Conservation (phyloP, 2,888 invertebrate species). For the Falcaria lacertinaria region DNA sequence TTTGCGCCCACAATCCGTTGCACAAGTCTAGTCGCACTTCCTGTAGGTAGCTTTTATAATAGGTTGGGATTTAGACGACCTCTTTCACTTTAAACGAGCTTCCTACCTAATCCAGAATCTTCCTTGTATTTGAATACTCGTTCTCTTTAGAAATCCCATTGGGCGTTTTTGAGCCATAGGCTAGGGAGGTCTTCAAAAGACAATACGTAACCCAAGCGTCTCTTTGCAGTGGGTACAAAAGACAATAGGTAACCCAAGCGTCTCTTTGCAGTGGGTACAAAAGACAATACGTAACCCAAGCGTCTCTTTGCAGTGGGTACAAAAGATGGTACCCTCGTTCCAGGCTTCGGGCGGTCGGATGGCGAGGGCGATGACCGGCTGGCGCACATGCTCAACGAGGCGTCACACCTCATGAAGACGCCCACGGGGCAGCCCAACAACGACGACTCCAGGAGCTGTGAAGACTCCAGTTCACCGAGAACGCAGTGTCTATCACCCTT, state of each 20-base stretch:
- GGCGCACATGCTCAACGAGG: conserved; percentile 95
- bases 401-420: conserved; percentile 92
- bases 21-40: neutral
- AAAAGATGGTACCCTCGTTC: conserved; percentile 88
- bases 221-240: too few relatives aligned
- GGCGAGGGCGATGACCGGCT: conserved; percentile 93
- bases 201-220: too few relatives aligned
- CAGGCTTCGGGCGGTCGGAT: conserved; percentile 88
- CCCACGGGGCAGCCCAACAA: conserved; percentile 68
- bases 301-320: conserved; percentile 78
- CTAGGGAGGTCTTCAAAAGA: too few relatives aligned
- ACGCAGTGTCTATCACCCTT: conserved; percentile 90
- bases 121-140: too few relatives aligned
- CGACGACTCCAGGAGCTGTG: conserved; percentile 85
- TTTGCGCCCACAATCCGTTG: neutral
- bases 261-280: too few relatives aligned
- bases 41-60: neutral
- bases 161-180: too few relatives aligned
- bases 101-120: neutral
- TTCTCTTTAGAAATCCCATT: too few relatives aligned
- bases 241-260: too few relatives aligned
- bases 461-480: conserved; percentile 88
- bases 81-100: too few relatives aligned
- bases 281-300: conserved; percentile 72
- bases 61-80: too few relatives aligned